A percentile compares a stretch with the other conserved stretches of the same genome.
phyloP scores from a whole-genome alignment of 2,888 invertebrate genomes.

The Malacosoma neustria region DNA sequence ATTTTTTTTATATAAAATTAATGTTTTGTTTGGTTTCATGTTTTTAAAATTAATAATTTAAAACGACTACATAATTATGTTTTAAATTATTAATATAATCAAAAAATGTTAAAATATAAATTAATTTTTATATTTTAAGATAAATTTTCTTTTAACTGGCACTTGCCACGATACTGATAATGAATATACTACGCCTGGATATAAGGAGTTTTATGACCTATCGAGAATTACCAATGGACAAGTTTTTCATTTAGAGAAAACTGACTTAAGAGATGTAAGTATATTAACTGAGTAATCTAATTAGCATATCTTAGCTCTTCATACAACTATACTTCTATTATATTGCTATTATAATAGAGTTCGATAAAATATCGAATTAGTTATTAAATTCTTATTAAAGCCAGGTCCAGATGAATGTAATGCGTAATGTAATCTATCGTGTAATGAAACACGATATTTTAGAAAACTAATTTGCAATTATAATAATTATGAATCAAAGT shows the following conservation, averaged over 20 bases:
- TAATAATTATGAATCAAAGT: too few species aligned
- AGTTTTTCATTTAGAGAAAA: slow-evolving; percentile 33
- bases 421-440: too few species aligned
- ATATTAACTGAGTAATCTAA: too few species aligned
- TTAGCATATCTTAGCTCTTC: too few species aligned
- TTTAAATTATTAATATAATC: background rate
- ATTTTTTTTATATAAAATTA: background rate
- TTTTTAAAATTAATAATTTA: too few species aligned
- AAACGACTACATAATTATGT: too few species aligned
- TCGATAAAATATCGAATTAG: too few species aligned
- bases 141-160: slow-evolving; percentile 41
- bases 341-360: background rate
- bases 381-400: too few species aligned
- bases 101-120: background rate
- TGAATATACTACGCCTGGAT: slow-evolving; percentile 10
- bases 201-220: slow-evolving; percentile 28
- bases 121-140: slow-evolving; percentile 20
- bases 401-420: too few species aligned
- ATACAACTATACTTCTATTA: slow-evolving; percentile 1
- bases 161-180: slow-evolving; percentile 13
- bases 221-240: slow-evolving; percentile 34
- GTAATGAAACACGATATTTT: too few species aligned
- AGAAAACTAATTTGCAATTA: too few species aligned
- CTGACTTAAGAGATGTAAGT: slow-evolving; percentile 31
- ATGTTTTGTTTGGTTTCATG: background rate